These are phyloP conservation scores for Siniperca undulata DNA, from an alignment of 2,797 vertebrate species.

Conservation along the genomic window DNA sequence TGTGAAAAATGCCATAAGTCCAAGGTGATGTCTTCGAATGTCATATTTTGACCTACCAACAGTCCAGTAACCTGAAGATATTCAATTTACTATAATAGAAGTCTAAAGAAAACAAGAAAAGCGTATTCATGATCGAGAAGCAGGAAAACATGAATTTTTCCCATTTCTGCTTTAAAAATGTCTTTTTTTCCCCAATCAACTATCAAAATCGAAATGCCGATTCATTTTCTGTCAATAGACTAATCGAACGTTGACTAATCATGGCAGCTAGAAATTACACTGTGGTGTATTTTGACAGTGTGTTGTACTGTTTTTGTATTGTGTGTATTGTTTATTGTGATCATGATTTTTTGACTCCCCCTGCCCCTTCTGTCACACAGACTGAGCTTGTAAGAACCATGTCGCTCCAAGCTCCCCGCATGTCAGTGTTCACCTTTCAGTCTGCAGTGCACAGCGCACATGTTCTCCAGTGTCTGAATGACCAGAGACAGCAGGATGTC, in stretches of 20 bases:
- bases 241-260: neutral
- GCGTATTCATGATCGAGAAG: neutral
- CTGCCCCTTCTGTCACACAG: slow-evolving; percentile 66
- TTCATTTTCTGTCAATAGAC: neutral
- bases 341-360: slow-evolving; percentile 14
- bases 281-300: neutral
- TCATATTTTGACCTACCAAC: too few species aligned
- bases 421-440: slow-evolving; percentile 93
- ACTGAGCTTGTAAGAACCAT: slow-evolving; percentile 82
- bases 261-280: neutral
- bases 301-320: neutral
- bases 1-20: neutral
- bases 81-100: neutral
- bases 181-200: neutral
- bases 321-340: neutral
- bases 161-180: neutral
- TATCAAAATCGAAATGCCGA: neutral
- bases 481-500: slow-evolving; percentile 91
- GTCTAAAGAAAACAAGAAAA: neutral
- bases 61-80: neutral
- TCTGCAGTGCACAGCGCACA: slow-evolving; percentile 93
- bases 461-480: slow-evolving; percentile 91
- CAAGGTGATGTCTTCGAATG: neutral
- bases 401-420: slow-evolving; percentile 89
- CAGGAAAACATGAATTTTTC: too few species aligned